Evolutionary conservation across 2,113 vertebrate species (phyloP), one percentile per base, ranked within the genome.

Genomic region (Suncus etruscus): DNA sequence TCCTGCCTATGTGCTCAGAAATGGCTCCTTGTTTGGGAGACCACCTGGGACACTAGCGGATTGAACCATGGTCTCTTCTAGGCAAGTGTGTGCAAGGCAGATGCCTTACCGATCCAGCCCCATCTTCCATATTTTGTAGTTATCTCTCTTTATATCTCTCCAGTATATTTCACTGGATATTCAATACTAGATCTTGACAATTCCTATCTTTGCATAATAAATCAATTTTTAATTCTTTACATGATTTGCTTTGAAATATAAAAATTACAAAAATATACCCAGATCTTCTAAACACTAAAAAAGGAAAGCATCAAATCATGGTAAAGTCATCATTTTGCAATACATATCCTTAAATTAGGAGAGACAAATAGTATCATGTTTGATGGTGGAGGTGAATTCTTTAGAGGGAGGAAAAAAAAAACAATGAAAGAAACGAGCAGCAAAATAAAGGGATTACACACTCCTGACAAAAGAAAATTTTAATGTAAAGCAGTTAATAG

Each of bases 241-340:
- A 91, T 94, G 6, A 3, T 68, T 96, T 92, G 31, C 9, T 84
- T 87, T 82, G 12, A 89, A 4, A 47, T 66, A 51, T 73, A 3
- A n/a, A 14, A 86, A 75, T 74, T 72, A 63, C 31, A 78, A 88
- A 96, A 27, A 91, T 81, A 45, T 22, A 94, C 89, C 91, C 45
- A 39, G 29, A 68, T 48, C 63, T 79, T 25, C 51, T 58, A n/a
- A 86, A 8, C 18, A 90, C 50, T 32, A 51, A 69, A 87, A 20
- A 73, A 94, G 10, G 27, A 11, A 24, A 63, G 5, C 45, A 2
- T 74, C 47, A 91, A 18, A 12, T 39, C 48, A 78, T 50, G 16
- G 1, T 5, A 7, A 51, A 80, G 72, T n/a, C 0, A 83, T n/a
- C 27, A 66, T 29, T 29, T 66, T 27, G 24, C 65, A 66, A 8